Evolutionary conservation across 2,888 invertebrate species (phyloP).

Genomic region (Scaptomyza parva): DNA sequence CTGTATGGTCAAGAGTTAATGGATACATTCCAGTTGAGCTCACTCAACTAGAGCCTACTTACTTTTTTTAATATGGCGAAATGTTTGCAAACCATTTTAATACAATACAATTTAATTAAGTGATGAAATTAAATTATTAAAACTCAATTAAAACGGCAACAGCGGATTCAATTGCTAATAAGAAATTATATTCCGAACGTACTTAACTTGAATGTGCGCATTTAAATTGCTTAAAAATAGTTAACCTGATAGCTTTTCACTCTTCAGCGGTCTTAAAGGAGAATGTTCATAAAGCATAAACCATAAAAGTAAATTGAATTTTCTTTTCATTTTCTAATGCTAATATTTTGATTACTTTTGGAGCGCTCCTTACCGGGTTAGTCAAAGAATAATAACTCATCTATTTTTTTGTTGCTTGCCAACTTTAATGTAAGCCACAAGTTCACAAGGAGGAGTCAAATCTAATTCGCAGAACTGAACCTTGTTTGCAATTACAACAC

Average conservation of each 20-base stretch:
- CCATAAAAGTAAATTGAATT: not conserved
- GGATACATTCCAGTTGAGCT: too few species aligned
- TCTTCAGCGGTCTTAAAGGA: too few species aligned
- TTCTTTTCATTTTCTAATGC: constrained; percentile 1
- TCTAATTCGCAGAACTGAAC: not conserved
- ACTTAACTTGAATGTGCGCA: not conserved
- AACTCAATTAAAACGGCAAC: not conserved
- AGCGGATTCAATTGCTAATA: not conserved
- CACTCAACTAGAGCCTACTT: too few species aligned
- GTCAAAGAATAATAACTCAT: constrained; percentile 45
- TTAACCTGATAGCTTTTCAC: not conserved
- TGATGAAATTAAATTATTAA: constrained; percentile 1
- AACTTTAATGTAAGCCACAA: not conserved
- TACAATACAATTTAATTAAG: constrained; percentile 2
- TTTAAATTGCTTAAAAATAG: not conserved
- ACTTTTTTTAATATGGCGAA: too few species aligned
- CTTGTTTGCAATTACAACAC: constrained; percentile 6
- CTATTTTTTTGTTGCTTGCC: constrained; percentile 26
- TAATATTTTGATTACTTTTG: constrained; percentile 14
- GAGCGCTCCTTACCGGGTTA: constrained; percentile 2
- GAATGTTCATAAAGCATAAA: not conserved
- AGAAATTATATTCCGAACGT: not conserved
- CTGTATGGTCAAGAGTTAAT: too few species aligned
- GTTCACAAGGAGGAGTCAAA: too few species aligned
- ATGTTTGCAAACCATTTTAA: too few species aligned